Base-by-base conservation (phyloP, 2,797 vertebrate genomes). In the Poeciliopsis turneri region DNA sequence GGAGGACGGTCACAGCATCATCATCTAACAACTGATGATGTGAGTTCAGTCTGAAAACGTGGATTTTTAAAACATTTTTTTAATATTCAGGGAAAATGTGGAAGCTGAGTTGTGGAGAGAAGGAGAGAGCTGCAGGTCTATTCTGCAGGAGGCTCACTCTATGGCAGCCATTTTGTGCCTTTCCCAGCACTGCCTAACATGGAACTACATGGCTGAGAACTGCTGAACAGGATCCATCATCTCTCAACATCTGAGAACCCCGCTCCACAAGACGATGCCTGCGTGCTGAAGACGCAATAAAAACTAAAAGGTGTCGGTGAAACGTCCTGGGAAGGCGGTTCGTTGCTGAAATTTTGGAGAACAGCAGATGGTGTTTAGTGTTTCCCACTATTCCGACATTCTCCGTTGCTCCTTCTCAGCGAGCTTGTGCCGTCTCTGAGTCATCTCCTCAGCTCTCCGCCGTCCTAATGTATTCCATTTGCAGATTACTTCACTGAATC, bases 151-250 rank as follows among this genome's bases (percentile, higher is more conserved):
- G 90, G 89, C 89, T 86, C 87, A 81, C 87, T 93, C 84, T 82
- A 69, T 78, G 94, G 94, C 93, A 91, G 93, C 93, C 94, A 95
- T 95, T 95, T 94, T 95, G 93, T 95, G 93, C 76, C 81, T 84
- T 88, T 90, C 83, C 88, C 82, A 91, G 88, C 88, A 84, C 90
- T 81, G 88, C 91, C 91, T 94, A 87, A 93, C 92, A 93, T 93
- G 92, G 91, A 93, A 90, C 92, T 91, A 88, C 89, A 90, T 88
- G 87, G 89, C 84, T 77, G 78, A 76, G 75, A 86, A 78, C 80
- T 76, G 80, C 82, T 86, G 12, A 84, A 69, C 77, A 73, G 46
- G 46, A 80, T 76, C 74, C 39, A 3, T 2, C 2, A 39, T 16
- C 72, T 83, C 51, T 46, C 12, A 75, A 59, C 72, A 23, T n/a